Conservation (phyloP, 2,113 vertebrate species). For the Cygnus atratus region DNA sequence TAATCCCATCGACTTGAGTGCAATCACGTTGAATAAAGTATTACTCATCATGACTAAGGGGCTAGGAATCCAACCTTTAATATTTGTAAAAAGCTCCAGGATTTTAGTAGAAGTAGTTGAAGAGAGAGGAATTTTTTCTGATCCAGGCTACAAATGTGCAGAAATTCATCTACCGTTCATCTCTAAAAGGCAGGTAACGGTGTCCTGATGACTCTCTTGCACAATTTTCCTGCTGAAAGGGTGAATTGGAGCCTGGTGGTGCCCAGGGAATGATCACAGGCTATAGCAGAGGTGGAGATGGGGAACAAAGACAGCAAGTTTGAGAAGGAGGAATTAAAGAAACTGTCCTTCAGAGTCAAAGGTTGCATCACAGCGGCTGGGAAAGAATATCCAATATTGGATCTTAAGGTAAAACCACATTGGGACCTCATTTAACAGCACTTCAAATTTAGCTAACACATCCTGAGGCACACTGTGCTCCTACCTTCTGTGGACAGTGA, state of each 20-base stretch:
- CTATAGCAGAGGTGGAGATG: not conserved
- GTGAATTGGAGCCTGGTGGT: not conserved
- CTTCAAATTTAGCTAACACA: not conserved
- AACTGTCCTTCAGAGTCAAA: not conserved
- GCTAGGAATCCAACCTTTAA: not conserved
- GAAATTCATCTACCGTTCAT: not conserved
- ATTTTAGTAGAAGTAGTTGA: not conserved
- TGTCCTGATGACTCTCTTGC: not conserved
- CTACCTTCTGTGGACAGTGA: not conserved
- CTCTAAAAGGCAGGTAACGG: not conserved
- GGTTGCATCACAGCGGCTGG: not conserved
- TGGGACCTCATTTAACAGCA: not conserved
- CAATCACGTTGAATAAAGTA: not conserved
- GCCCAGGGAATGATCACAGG: not conserved
- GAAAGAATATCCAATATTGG: not conserved
- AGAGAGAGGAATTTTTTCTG: not conserved
- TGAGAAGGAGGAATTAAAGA: not conserved
- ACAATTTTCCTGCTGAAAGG: not conserved
- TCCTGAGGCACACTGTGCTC: not conserved
- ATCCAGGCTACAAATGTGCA: not conserved
- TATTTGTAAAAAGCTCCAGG: not conserved
- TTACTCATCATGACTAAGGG: conserved; percentile 1
- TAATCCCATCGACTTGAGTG: not conserved
- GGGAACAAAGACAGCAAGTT: not conserved
- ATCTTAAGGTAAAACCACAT: not conserved